Evolutionary conservation across 2,888 invertebrate genomes (phyloP).

Genomic region (Sialis lutaria): DNA sequence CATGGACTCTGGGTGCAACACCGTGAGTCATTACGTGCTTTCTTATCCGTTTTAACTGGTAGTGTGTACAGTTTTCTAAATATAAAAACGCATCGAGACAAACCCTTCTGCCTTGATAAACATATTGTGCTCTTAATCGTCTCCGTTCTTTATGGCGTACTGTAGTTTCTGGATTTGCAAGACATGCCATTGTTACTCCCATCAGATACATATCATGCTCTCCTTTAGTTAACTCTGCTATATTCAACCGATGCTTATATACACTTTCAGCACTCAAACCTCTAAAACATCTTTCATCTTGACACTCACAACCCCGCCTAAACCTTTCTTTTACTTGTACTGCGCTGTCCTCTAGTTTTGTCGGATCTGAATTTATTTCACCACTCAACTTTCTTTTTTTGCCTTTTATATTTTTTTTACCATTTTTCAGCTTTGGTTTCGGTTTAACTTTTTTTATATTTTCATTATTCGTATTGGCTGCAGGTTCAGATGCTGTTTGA

Average conservation of each 20-base stretch:
- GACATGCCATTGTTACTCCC: constrained; percentile 70
- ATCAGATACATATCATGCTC: constrained; percentile 74
- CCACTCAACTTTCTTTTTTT: constrained; percentile 26
- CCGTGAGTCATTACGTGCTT: constrained; percentile 67
- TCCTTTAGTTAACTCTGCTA: constrained; percentile 61
- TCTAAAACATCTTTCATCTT: constrained; percentile 55
- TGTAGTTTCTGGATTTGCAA: constrained; percentile 56
- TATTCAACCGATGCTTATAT: constrained; percentile 57
- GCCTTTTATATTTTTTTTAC: constrained; percentile 23
- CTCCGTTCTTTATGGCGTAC: constrained; percentile 54
- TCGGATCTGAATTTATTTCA: constrained; percentile 33
- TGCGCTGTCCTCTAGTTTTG: constrained; percentile 52
- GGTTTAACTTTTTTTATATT: constrained; percentile 19
- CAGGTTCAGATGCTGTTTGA: constrained; percentile 12
- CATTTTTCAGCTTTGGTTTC: constrained; percentile 29
- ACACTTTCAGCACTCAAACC: constrained; percentile 59
- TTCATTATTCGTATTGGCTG: constrained; percentile 7
- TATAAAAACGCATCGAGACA: constrained; percentile 64
- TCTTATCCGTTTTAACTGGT: constrained; percentile 57
- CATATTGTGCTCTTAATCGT: constrained; percentile 55
- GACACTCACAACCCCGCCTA: constrained; percentile 57
- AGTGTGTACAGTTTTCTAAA: constrained; percentile 63
- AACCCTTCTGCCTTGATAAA: constrained; percentile 59
- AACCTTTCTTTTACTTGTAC: constrained; percentile 50
- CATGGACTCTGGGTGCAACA: constrained; percentile 59